phyloP scores from a whole-genome alignment of 2,113 vertebrate genomes.

The Vombatus ursinus region DNA sequence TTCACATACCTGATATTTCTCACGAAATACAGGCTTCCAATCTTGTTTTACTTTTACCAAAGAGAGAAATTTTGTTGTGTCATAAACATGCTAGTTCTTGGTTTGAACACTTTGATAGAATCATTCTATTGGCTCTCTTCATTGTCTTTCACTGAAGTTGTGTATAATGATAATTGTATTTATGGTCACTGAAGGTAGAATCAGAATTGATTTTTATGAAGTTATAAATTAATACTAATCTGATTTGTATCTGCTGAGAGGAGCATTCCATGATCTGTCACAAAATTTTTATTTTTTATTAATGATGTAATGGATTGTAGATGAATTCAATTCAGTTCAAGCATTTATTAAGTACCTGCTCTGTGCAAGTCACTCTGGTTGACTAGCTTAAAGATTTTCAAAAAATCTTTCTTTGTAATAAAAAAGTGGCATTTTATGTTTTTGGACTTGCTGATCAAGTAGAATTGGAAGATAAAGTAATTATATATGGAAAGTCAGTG shows the following conservation, averaged over 20 bases:
- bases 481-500: not conserved
- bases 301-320: not conserved
- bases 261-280: not conserved
- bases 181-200: not conserved
- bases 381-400: not conserved
- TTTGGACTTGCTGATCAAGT: not conserved
- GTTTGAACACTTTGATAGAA: not conserved
- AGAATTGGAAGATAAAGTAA: not conserved
- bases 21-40: not conserved
- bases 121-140: not conserved
- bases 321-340: not conserved
- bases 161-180: conserved; percentile 13
- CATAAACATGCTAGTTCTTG: not conserved
- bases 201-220: not conserved
- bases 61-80: conserved; percentile 33
- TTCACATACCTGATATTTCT: not conserved
- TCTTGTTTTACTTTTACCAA: conserved; percentile 10
- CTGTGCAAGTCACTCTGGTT: not conserved
- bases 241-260: not conserved
- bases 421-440: not conserved
- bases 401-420: conserved; percentile 26
- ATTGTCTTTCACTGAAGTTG: not conserved
- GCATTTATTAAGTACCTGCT: not conserved
- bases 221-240: not conserved
- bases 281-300: conserved; percentile 10